phyloP scores from a whole-genome alignment of 2,113 vertebrate genomes.

The Etheostoma spectabile region DNA sequence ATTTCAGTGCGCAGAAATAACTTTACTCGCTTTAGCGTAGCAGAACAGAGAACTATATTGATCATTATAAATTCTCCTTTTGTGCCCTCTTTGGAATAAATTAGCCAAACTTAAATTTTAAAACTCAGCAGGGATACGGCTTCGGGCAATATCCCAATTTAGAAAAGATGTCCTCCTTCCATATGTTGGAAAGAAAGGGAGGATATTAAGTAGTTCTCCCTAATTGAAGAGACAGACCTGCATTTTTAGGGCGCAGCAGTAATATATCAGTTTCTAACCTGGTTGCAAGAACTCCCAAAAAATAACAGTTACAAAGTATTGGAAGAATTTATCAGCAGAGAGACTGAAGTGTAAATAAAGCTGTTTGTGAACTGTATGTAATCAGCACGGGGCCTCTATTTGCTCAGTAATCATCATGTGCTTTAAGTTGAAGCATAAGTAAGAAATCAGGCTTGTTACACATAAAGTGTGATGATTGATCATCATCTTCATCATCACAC shows the following conservation, averaged over 20 bases:
- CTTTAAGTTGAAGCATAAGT: no score
- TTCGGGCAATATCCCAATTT: conserved; percentile 49
- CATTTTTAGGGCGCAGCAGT: conserved; percentile 8
- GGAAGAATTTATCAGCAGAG: not conserved
- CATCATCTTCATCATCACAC: not conserved
- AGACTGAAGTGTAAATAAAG: not conserved
- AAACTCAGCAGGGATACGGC: conserved; percentile 39
- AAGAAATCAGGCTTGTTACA: no score
- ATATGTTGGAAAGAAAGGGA: conserved; percentile 38
- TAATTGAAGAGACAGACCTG: conserved; percentile 23
- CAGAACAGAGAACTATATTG: conserved; percentile 32
- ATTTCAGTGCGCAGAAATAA: conserved; percentile 43
- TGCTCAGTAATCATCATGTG: no score
- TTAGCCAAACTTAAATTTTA: conserved; percentile 31
- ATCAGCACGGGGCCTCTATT: not conserved
- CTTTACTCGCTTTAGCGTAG: conserved; percentile 35
- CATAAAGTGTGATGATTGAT: not conserved
- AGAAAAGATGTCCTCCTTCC: conserved; percentile 54
- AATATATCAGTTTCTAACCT: not conserved
- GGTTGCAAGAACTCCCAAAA: not conserved
- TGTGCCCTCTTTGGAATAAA: conserved; percentile 56
- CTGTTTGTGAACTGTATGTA: not conserved
- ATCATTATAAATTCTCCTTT: conserved; percentile 51
- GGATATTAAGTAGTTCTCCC: conserved; percentile 21
- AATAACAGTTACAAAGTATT: not conserved